These are phyloP conservation scores for Coremacera marginata DNA, from an alignment of 2,888 invertebrate genomes.

Conservation along the genomic window DNA sequence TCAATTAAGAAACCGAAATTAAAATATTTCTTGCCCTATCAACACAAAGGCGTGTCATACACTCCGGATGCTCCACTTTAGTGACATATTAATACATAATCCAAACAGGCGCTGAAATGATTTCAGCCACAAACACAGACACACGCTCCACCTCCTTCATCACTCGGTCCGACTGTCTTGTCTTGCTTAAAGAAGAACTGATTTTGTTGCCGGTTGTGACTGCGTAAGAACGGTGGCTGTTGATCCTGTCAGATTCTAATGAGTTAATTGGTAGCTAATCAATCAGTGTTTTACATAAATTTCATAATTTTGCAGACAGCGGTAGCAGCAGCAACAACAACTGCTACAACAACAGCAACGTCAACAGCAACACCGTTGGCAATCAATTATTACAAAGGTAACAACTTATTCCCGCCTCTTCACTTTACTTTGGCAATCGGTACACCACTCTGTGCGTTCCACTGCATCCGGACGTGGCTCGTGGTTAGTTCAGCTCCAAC, in stretches of 20 bases:
- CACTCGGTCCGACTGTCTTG: background rate
- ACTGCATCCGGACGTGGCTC: slow-evolving; percentile 23
- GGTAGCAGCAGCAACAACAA: background rate
- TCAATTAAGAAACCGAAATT: too few relatives aligned
- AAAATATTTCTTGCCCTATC: too few relatives aligned
- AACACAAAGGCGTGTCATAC: too few relatives aligned
- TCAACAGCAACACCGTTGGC: slow-evolving; percentile 17
- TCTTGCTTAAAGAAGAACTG: background rate
- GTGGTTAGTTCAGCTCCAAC: slow-evolving; percentile 7
- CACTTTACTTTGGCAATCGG: background rate
- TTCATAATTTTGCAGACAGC: slow-evolving; percentile 35
- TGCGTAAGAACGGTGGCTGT: slow-evolving; percentile 26
- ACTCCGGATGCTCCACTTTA: slow-evolving; percentile 9
- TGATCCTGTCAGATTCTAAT: slow-evolving; percentile 21
- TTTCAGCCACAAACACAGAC: too few relatives aligned
- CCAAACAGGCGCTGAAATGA: too few relatives aligned
- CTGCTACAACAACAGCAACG: slow-evolving; percentile 7
- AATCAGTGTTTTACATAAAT: slow-evolving; percentile 40
- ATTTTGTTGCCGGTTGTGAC: background rate
- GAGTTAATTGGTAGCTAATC: slow-evolving; percentile 42
- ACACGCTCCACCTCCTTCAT: background rate
- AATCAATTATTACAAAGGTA: slow-evolving; percentile 12
- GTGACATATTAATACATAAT: background rate
- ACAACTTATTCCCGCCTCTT: background rate
- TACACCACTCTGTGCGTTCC: background rate